Conservation (phyloP, 2,113 vertebrate species). For the Salvelinus sp. region DNA sequence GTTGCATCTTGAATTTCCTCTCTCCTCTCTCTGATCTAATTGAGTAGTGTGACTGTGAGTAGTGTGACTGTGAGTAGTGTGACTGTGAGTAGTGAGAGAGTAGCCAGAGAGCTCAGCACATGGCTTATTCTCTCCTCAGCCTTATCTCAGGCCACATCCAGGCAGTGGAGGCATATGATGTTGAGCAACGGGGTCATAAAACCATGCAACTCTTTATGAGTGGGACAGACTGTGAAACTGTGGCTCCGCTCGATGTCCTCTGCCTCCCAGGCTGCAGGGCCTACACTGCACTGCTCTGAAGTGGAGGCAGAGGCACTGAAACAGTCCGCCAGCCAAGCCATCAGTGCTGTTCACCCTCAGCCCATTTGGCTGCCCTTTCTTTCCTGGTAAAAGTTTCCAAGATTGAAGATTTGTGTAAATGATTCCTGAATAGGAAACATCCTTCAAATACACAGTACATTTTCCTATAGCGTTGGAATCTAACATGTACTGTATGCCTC, state of each 20-base stretch:
- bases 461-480: neutral
- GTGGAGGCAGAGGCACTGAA: neutral
- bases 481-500: neutral
- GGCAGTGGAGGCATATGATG: slow-evolving; percentile 71
- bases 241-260: slow-evolving; percentile 1
- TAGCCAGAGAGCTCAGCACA: slow-evolving; percentile 7
- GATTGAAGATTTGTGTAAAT: neutral
- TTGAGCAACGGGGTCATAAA: slow-evolving; percentile 75
- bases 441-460: neutral
- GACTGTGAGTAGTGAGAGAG: neutral
- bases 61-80: neutral
- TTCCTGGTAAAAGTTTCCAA: neutral
- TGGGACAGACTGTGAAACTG: slow-evolving; percentile 48
- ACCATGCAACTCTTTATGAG: slow-evolving; percentile 66
- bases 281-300: neutral
- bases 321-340: neutral
- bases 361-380: neutral
- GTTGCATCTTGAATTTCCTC: too few relatives aligned
- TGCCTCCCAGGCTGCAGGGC: slow-evolving; percentile 5
- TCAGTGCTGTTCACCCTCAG: neutral
- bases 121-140: slow-evolving; percentile 41
- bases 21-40: too few relatives aligned
- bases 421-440: neutral
- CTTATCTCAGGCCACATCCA: slow-evolving; percentile 77
- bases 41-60: neutral